Evolutionary conservation across 2,113 vertebrate genomes (phyloP).

Genomic region (Silurus glanis): DNA sequence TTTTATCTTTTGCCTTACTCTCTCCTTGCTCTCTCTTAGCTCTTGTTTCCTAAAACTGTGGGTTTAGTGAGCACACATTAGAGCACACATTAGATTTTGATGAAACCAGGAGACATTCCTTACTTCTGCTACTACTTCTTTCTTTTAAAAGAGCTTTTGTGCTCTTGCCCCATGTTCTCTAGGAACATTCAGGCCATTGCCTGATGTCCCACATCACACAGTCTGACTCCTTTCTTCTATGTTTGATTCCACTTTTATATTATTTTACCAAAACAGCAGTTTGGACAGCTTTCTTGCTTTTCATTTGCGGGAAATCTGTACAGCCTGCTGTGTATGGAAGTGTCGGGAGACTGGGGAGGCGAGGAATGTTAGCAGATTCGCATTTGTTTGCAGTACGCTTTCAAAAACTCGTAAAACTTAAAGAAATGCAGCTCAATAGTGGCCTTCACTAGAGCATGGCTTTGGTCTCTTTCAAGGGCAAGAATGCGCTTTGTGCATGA

Average conservation of each 20-base stretch:
- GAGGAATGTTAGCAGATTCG: neutral
- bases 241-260: too few relatives aligned
- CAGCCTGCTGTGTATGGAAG: neutral
- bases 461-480: neutral
- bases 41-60: slow-evolving; percentile 39
- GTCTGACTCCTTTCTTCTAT: neutral
- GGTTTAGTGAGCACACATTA: slow-evolving; percentile 46
- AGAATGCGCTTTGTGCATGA: neutral
- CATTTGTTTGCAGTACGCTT: neutral
- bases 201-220: slow-evolving; percentile 40
- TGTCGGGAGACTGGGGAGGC: neutral
- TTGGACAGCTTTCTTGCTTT: neutral
- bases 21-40: neutral
- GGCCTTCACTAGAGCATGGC: neutral
- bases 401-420: neutral
- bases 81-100: slow-evolving; percentile 58
- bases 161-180: slow-evolving; percentile 46
- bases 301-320: neutral
- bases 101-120: slow-evolving; percentile 48
- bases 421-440: neutral
- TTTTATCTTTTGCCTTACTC: neutral
- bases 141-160: slow-evolving; percentile 65
- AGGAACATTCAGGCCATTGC: slow-evolving; percentile 56
- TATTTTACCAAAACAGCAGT: neutral
- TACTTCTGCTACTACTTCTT: slow-evolving; percentile 49